Percentiles rank a stretch among this genome's conserved stretches.
Conservation (phyloP, 2,888 invertebrate genomes). For the Limnephilus auricula region DNA sequence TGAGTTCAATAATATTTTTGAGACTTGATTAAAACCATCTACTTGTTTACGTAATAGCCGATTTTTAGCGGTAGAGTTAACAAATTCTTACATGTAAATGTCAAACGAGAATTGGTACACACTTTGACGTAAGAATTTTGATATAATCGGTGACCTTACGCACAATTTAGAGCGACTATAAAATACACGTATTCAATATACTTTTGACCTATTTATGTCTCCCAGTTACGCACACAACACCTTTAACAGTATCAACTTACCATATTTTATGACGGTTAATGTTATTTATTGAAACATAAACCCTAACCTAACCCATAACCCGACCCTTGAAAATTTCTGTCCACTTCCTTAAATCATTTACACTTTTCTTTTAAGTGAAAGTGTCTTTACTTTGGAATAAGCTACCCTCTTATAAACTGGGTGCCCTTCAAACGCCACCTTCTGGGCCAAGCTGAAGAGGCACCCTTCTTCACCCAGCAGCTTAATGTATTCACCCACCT, state of each 20-base stretch:
- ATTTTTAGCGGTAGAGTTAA: not conserved
- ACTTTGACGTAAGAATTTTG: not conserved
- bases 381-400: not conserved
- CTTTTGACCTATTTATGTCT: not conserved
- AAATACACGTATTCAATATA: not conserved
- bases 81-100: not conserved
- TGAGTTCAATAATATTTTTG: too few species aligned
- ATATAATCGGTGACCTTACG: not conserved
- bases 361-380: not conserved
- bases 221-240: not conserved
- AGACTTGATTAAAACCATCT: too few species aligned
- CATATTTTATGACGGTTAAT: not conserved
- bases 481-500: not conserved
- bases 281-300: not conserved
- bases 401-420: not conserved
- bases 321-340: not conserved
- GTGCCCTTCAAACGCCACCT: not conserved
- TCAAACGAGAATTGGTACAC: not conserved
- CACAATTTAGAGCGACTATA: not conserved
- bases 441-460: not conserved
- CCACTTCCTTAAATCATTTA: not conserved
- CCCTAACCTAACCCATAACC: not conserved
- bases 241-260: not conserved
- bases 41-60: not conserved
- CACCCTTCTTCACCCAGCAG: not conserved